Percentiles rank a stretch among this genome's conserved stretches.
phyloP scores from a whole-genome alignment of 2,113 vertebrate genomes.

The Lota lota region DNA sequence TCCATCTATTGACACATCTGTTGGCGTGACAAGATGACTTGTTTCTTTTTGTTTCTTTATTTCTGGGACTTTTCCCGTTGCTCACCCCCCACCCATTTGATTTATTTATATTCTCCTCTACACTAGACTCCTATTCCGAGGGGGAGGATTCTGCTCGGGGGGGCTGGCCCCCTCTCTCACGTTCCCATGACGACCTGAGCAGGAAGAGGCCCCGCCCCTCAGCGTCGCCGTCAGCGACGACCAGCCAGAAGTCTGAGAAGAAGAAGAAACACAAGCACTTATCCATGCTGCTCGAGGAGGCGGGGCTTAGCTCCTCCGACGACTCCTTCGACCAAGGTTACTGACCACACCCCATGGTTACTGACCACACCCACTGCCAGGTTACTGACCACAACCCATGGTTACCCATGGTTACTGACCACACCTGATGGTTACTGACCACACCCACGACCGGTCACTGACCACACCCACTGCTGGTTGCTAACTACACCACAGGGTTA shows the following conservation, averaged over 20 bases:
- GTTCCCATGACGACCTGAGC: slow-evolving; percentile 60
- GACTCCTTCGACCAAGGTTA: slow-evolving; percentile 99
- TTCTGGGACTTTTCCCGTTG: not conserved
- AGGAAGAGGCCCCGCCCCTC: slow-evolving; percentile 70
- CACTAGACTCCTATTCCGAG: slow-evolving; percentile 94
- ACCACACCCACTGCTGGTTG: not conserved
- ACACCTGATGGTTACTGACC: too few species aligned
- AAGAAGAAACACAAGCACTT: slow-evolving; percentile 92
- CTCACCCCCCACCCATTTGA: not conserved
- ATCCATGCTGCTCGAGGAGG: slow-evolving; percentile 88
- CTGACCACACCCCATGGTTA: slow-evolving; percentile 73
- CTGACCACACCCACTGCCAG: slow-evolving; percentile 1
- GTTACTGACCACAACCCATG: not conserved
- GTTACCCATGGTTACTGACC: slow-evolving; percentile 1
- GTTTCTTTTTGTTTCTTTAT: too few species aligned
- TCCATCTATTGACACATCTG: too few species aligned
- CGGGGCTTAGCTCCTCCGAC: slow-evolving; percentile 88
- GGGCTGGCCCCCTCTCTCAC: slow-evolving; percentile 82
- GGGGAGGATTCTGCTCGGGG: slow-evolving; percentile 83
- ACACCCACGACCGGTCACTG: too few species aligned
- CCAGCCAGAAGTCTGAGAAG: slow-evolving; percentile 75
- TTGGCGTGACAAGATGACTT: too few species aligned
- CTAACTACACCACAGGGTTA: slow-evolving; percentile 49
- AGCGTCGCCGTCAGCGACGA: slow-evolving; percentile 65
- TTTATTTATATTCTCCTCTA: slow-evolving; percentile 32